phyloP scores from a whole-genome alignment of 1,140 invertebrate species.

The Paracyclopina nana region DNA sequence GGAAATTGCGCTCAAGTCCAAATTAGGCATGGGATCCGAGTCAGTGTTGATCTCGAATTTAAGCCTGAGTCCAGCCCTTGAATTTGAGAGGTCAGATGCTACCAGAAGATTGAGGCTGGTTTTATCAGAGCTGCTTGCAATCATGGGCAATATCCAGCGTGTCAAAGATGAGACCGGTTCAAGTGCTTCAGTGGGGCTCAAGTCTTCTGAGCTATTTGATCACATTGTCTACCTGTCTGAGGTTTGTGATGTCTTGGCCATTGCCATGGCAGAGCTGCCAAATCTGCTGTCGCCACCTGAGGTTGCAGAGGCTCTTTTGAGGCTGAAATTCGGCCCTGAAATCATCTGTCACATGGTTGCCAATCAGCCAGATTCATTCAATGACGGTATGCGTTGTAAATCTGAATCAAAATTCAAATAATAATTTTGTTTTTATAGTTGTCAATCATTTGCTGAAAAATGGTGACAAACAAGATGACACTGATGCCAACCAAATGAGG shows the following conservation, averaged over 20 bases:
- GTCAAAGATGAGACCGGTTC: no score
- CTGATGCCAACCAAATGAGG: neutral
- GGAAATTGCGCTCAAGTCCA: slow-evolving; percentile 64
- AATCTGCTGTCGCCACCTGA: slow-evolving; percentile 62
- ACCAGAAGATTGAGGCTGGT: slow-evolving; percentile 9
- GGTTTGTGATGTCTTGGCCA: slow-evolving; percentile 82
- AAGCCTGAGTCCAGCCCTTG: neutral
- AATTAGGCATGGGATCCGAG: slow-evolving; percentile 18
- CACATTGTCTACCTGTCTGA: slow-evolving; percentile 86
- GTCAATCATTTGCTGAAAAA: slow-evolving; percentile 4
- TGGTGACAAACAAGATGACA: slow-evolving; percentile 4
- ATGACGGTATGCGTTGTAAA: slow-evolving; percentile 41
- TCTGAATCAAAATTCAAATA: neutral
- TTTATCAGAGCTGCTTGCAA: neutral
- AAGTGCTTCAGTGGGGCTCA: neutral
- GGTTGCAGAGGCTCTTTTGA: slow-evolving; percentile 55
- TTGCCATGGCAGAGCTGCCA: slow-evolving; percentile 73
- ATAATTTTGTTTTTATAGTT: slow-evolving; percentile 5
- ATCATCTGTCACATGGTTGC: slow-evolving; percentile 69
- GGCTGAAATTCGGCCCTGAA: slow-evolving; percentile 68
- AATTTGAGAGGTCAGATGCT: slow-evolving; percentile 8
- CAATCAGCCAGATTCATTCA: slow-evolving; percentile 81
- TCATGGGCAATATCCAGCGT: no score
- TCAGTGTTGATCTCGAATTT: neutral
- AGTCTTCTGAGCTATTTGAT: slow-evolving; percentile 56